These are phyloP conservation scores for Palythoa grandis DNA, from an alignment of 92 coral and sea anemone genomes.

Conservation along the genomic window DNA sequence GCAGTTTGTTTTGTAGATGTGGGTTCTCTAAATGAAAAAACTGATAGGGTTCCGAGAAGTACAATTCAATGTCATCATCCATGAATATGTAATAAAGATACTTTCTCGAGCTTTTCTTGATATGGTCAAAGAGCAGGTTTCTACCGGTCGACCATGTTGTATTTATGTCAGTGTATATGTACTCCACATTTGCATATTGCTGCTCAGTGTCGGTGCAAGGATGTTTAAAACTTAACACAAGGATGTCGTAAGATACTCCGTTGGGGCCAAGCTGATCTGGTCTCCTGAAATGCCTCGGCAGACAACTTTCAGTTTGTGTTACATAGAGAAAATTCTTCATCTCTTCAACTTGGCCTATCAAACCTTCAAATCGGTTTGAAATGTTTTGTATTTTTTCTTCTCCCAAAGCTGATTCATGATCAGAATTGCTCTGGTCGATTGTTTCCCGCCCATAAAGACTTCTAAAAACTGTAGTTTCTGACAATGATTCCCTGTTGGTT, in stretches of 20 bases:
- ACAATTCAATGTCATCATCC: slow-evolving; percentile 63
- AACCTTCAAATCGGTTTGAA: neutral
- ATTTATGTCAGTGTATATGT: slow-evolving; percentile 43
- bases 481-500: neutral
- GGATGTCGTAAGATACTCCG: slow-evolving; percentile 30
- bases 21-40: slow-evolving; percentile 29
- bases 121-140: slow-evolving; percentile 46
- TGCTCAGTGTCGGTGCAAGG: slow-evolving; percentile 20
- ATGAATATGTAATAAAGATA: slow-evolving; percentile 64
- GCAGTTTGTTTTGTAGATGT: slow-evolving; percentile 26
- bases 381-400: neutral
- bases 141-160: slow-evolving; percentile 66
- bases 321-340: slow-evolving; percentile 52
- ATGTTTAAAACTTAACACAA: slow-evolving; percentile 50
- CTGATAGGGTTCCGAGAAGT: slow-evolving; percentile 58
- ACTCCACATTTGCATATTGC: slow-evolving; percentile 43
- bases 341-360: neutral
- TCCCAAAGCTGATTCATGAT: neutral
- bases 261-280: slow-evolving; percentile 56
- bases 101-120: slow-evolving; percentile 31
- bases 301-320: slow-evolving; percentile 59
- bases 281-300: slow-evolving; percentile 52
- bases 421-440: neutral
- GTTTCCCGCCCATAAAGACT: neutral
- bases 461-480: neutral